Percentiles rank a stretch among this genome's conserved stretches.
phyloP scores from a whole-genome alignment of 2,888 invertebrate genomes.

The Hypomecis atomaria region DNA sequence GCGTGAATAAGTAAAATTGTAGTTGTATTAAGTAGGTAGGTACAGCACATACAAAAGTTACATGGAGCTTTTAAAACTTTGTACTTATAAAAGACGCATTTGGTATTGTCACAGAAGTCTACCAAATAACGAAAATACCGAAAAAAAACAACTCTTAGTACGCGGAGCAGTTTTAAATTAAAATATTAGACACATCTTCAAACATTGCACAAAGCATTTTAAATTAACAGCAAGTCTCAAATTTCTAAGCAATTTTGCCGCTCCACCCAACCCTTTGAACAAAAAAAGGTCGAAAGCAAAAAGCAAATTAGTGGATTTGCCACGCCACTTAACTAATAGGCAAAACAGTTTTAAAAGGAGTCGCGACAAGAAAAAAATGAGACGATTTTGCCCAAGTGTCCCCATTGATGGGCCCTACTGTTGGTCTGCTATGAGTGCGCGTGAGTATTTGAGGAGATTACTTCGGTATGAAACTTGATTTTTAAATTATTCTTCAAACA shows the following conservation, averaged over 20 bases:
- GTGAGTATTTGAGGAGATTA: neutral
- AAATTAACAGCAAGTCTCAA: neutral
- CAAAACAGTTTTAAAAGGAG: constrained; percentile 75
- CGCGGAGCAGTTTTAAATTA: too few relatives aligned
- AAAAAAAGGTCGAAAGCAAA: constrained; percentile 64
- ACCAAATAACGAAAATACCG: too few relatives aligned
- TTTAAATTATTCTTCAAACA: too few relatives aligned
- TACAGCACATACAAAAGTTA: too few relatives aligned
- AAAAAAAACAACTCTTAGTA: too few relatives aligned
- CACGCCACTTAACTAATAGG: constrained; percentile 77
- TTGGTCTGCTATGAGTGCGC: neutral
- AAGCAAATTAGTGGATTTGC: constrained; percentile 77
- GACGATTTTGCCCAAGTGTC: constrained; percentile 60
- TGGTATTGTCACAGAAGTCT: too few relatives aligned
- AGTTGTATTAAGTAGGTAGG: too few relatives aligned
- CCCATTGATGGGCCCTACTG: constrained; percentile 49
- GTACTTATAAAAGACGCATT: too few relatives aligned
- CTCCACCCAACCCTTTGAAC: constrained; percentile 58
- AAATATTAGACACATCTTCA: too few relatives aligned
- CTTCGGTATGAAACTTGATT: too few relatives aligned
- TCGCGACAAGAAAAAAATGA: constrained; percentile 77
- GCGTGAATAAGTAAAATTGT: too few relatives aligned
- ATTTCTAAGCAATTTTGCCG: constrained; percentile 23
- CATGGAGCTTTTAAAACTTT: too few relatives aligned
- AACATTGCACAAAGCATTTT: constrained; percentile 6